Evolutionary conservation across 2,797 vertebrate species (phyloP).

Genomic region (Corythornis leucogaster): DNA sequence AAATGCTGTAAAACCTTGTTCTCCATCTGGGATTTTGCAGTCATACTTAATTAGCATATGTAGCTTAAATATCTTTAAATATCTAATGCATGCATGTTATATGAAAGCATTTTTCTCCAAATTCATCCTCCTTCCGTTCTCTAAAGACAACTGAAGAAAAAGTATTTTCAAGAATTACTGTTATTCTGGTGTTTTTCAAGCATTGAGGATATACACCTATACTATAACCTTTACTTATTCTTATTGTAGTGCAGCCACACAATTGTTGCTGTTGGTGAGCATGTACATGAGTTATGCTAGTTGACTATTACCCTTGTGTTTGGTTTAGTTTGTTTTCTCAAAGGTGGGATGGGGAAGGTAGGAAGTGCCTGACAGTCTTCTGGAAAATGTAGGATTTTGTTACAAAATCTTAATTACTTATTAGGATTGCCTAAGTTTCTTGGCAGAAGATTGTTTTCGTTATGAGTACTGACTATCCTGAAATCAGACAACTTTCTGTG

Average conservation of each 20-base stretch:
- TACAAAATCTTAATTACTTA: neutral
- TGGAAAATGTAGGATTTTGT: neutral
- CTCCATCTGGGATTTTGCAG: constrained; percentile 50
- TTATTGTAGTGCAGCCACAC: neutral
- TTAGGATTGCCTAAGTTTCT: neutral
- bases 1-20: constrained; percentile 51
- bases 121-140: neutral
- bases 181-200: neutral
- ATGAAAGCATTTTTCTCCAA: neutral
- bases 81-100: neutral
- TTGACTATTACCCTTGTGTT: neutral
- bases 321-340: neutral
- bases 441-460: neutral
- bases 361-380: neutral
- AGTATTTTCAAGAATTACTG: neutral
- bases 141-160: neutral
- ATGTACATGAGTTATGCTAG: neutral
- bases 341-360: neutral
- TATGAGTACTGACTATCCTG: neutral
- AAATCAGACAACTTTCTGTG: neutral
- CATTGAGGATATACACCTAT: neutral
- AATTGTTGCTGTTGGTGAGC: neutral
- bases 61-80: neutral
- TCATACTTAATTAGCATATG: constrained; percentile 38
- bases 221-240: neutral